Conservation (phyloP, 2,113 vertebrate genomes). For the Catagonus wagneri region DNA sequence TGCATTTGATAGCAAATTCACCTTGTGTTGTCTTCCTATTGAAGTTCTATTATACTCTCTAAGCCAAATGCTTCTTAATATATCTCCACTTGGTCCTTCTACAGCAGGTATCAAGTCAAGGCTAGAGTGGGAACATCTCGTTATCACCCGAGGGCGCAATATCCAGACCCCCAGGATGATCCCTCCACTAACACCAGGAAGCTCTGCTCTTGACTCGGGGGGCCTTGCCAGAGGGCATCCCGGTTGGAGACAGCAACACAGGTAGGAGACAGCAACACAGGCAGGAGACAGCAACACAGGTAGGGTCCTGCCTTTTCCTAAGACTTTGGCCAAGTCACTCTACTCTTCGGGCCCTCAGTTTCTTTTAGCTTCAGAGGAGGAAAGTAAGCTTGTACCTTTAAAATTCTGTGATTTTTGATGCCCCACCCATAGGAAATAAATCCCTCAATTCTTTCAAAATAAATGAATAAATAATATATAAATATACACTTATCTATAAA, state of each 20-base stretch:
- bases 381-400: neutral
- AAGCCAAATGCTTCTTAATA: neutral
- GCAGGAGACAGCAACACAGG: neutral
- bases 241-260: fast-evolving
- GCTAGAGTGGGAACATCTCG: neutral
- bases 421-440: neutral
- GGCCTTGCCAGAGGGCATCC: fast-evolving
- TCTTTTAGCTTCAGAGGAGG: neutral
- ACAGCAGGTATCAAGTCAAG: neutral
- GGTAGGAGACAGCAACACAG: too few species aligned
- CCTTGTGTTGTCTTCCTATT: neutral
- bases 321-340: neutral
- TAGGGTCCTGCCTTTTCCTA: neutral
- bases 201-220: too few species aligned
- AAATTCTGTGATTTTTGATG: neutral
- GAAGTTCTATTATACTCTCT: neutral
- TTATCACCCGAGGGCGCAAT: neutral
- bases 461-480: neutral
- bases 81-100: neutral
- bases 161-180: neutral
- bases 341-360: neutral
- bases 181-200: too few species aligned
- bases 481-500: neutral
- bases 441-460: neutral
- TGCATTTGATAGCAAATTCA: neutral